A percentile compares a stretch with the other conserved stretches of the same genome.
These are phyloP conservation scores for Hyposmocoma kahamanoa DNA, from an alignment of 1,140 invertebrate genomes.

Conservation along the genomic window DNA sequence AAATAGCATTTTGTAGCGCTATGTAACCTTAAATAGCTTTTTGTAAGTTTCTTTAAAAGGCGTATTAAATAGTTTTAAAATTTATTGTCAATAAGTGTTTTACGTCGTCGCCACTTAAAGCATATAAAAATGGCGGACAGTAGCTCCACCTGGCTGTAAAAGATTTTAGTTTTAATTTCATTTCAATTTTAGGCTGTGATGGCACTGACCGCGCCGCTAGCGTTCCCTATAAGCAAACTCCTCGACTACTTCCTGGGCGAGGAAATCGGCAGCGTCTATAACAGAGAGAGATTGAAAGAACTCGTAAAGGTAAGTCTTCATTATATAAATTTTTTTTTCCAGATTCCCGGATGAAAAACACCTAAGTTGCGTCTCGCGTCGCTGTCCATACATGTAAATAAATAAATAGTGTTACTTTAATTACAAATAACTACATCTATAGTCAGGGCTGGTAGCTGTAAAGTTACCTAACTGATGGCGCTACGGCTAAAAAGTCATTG, in stretches of 20 bases:
- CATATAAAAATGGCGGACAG: background rate
- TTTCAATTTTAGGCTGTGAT: conserved; percentile 82
- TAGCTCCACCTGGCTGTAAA: background rate
- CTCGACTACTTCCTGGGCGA: conserved; percentile 92
- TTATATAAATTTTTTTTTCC: background rate
- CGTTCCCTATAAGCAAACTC: conserved; percentile 94
- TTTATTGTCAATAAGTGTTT: background rate
- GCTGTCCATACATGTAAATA: too few relatives aligned
- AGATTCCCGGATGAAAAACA: too few relatives aligned
- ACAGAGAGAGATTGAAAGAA: conserved; percentile 96
- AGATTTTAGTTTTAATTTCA: background rate
- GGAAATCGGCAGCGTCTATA: conserved; percentile 98
- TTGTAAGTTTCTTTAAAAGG: background rate
- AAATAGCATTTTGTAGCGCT: too few relatives aligned
- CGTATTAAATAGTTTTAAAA: background rate
- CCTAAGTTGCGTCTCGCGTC: too few relatives aligned
- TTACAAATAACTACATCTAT: too few relatives aligned
- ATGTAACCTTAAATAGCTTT: background rate
- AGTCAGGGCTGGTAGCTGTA: too few relatives aligned
- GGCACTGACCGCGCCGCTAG: conserved; percentile 94
- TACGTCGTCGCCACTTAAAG: background rate
- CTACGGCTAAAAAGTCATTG: too few relatives aligned
- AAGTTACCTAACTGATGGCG: too few relatives aligned
- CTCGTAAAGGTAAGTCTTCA: conserved; percentile 85
- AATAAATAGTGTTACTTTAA: too few relatives aligned